A percentile compares a stretch with the other conserved stretches of the same genome.
Evolutionary conservation across 2,797 vertebrate species (phyloP).

Genomic region (Tachyglossus aculeatus): DNA sequence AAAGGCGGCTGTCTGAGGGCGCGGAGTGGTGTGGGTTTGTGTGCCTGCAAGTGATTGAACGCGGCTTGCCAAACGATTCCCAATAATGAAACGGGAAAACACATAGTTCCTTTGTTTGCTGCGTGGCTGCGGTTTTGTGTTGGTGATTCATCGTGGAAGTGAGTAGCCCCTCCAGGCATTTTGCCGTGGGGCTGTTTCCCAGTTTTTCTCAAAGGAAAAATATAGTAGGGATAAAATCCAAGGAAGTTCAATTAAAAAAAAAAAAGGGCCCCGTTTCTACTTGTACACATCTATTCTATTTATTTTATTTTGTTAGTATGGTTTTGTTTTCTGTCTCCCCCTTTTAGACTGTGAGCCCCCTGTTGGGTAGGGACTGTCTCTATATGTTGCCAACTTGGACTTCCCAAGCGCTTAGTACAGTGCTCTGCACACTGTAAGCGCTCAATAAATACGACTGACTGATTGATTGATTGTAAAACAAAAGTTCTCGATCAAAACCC

Average conservation of each 20-base stretch:
- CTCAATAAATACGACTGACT: too few relatives aligned
- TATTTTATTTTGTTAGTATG: too few relatives aligned
- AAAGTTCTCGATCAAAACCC: slow-evolving; percentile 34
- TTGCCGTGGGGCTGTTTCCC: slow-evolving; percentile 16
- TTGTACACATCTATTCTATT: too few relatives aligned
- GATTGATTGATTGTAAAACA: slow-evolving; percentile 49
- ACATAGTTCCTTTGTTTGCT: slow-evolving; percentile 43
- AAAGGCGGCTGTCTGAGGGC: not conserved
- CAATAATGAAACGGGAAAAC: slow-evolving; percentile 39
- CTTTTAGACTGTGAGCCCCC: too few relatives aligned
- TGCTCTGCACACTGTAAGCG: too few relatives aligned
- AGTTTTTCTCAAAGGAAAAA: slow-evolving; percentile 54
- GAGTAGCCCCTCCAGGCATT: slow-evolving; percentile 53
- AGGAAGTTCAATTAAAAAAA: slow-evolving; percentile 43
- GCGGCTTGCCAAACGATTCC: slow-evolving; percentile 39
- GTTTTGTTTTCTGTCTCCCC: too few relatives aligned
- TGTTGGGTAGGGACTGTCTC: too few relatives aligned
- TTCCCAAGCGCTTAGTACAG: too few relatives aligned
- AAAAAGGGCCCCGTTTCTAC: slow-evolving; percentile 33
- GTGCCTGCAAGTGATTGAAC: not conserved
- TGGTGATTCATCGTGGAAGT: slow-evolving; percentile 62
- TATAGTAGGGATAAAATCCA: slow-evolving; percentile 57
- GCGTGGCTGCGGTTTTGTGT: slow-evolving; percentile 58
- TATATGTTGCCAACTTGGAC: too few relatives aligned
- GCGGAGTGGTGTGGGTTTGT: not conserved